Evolutionary conservation across 2,113 vertebrate species (phyloP).

Genomic region (Apodemus speciosus): DNA sequence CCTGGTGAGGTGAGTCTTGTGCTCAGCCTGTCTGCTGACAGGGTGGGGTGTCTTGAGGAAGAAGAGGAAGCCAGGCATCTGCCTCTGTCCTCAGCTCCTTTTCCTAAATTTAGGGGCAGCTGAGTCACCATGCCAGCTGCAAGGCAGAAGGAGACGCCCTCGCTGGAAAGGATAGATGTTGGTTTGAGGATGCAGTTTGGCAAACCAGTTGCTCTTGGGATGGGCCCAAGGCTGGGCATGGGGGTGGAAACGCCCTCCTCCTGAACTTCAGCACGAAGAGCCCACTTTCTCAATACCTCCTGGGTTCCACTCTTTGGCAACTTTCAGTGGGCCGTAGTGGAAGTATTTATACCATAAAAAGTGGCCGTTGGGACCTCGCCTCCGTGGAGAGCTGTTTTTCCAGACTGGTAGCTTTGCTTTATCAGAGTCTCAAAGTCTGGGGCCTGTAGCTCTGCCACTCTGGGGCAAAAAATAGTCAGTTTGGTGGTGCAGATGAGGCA

Average conservation of each 20-base stretch:
- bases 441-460: not conserved
- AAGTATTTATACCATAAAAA: not conserved
- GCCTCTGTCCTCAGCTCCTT: constrained; percentile 13
- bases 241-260: not conserved
- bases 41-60: not conserved
- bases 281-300: not conserved
- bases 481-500: not conserved
- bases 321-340: not conserved
- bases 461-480: no score
- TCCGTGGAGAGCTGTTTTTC: not conserved
- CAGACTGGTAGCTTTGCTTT: not conserved
- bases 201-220: not conserved
- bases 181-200: constrained; percentile 39
- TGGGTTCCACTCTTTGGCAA: not conserved
- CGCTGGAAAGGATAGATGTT: constrained; percentile 1
- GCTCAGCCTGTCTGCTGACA: not conserved
- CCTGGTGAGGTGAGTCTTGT: not conserved
- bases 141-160: constrained; percentile 28
- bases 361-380: not conserved
- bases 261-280: not conserved
- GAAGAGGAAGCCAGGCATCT: constrained; percentile 18
- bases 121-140: constrained; percentile 73
- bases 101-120: constrained; percentile 69
- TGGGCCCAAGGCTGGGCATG: not conserved
- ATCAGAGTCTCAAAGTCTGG: not conserved